Conservation (phyloP, 2,888 invertebrate species). For the Acronicta leporina region DNA sequence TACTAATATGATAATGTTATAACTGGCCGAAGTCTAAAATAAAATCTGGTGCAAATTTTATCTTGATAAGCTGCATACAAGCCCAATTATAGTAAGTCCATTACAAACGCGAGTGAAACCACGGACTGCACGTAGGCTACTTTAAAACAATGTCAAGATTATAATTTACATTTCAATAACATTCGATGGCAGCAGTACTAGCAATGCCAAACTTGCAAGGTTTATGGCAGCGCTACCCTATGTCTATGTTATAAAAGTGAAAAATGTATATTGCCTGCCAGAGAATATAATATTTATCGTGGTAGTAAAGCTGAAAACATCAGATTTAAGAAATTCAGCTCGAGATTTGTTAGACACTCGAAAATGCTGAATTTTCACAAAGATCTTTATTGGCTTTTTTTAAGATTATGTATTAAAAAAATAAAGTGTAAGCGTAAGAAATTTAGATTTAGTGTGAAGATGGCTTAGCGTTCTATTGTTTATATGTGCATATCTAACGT, state of each 20-base stretch:
- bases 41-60: too few species aligned
- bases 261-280: constrained; percentile 76
- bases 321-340: constrained; percentile 68
- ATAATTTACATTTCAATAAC: constrained; percentile 32
- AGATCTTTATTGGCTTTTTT: constrained; percentile 32
- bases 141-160: constrained; percentile 3
- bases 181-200: constrained; percentile 35
- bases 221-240: constrained; percentile 46
- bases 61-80: too few species aligned
- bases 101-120: too few species aligned
- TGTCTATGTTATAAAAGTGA: constrained; percentile 70
- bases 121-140: too few species aligned
- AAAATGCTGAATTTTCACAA: constrained; percentile 47
- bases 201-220: constrained; percentile 37
- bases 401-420: background rate
- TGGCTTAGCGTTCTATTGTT: too few species aligned
- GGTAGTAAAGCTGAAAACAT: constrained; percentile 68
- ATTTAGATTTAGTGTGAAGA: too few species aligned
- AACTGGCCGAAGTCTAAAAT: too few species aligned
- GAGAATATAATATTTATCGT: constrained; percentile 71
- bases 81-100: too few species aligned
- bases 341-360: constrained; percentile 63
- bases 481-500: too few species aligned
- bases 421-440: too few species aligned
- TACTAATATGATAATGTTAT: too few species aligned